Conservation (phyloP, 2,797 vertebrate genomes). For the Cossypha heuglini region DNA sequence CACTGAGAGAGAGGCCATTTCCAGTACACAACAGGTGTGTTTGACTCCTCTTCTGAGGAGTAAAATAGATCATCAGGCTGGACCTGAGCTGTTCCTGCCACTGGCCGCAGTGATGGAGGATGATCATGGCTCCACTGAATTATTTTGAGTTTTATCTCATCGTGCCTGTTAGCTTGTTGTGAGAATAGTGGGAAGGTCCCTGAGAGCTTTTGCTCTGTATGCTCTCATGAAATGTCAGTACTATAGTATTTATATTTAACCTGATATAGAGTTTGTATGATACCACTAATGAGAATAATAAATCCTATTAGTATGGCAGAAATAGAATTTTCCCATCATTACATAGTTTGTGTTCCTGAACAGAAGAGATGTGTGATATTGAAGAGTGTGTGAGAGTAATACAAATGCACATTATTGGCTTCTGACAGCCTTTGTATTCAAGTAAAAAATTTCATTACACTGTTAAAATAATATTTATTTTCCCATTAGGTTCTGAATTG, state of each 20-base stretch:
- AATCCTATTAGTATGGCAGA: background rate
- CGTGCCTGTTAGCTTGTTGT: background rate
- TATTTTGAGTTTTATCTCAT: background rate
- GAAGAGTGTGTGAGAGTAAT: background rate
- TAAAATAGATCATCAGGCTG: background rate
- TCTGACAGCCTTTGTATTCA: background rate
- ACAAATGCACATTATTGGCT: background rate
- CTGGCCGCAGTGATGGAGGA: background rate
- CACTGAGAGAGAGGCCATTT: rapidly evolving
- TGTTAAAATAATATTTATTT: background rate
- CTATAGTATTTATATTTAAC: background rate
- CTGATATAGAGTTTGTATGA: background rate
- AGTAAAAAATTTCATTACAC: background rate
- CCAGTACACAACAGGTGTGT: background rate
- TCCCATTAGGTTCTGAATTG: background rate
- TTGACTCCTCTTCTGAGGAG: background rate
- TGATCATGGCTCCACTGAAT: rapidly evolving
- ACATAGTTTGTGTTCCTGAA: background rate
- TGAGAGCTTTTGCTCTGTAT: background rate
- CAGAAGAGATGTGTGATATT: background rate
- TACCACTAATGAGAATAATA: background rate
- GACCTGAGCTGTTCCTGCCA: background rate
- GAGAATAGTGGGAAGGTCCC: background rate
- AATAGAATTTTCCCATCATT: background rate
- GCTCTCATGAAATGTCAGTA: background rate